Percentiles rank a stretch among this genome's conserved stretches.
These are phyloP conservation scores for Anoura caudifer DNA, from an alignment of 2,113 vertebrate genomes.

Conservation along the genomic window DNA sequence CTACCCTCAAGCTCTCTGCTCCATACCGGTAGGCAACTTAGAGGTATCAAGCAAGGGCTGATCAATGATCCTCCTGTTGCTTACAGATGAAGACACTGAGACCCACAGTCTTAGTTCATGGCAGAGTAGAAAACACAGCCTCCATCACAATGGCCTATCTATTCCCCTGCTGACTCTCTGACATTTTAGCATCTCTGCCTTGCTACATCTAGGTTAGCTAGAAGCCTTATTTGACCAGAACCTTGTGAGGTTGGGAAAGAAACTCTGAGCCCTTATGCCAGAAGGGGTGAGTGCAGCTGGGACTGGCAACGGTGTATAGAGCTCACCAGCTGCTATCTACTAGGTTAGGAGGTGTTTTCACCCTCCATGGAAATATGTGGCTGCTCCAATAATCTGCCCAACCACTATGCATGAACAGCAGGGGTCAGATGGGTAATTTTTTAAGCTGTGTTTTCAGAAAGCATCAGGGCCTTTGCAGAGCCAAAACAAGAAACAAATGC, in stretches of 20 bases:
- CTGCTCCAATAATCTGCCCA: background rate
- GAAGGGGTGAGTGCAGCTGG: background rate
- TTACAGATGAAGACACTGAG: background rate
- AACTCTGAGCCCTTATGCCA: background rate
- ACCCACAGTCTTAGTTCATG: background rate
- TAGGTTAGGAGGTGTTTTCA: background rate
- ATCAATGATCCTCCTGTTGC: background rate
- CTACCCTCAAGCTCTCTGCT: background rate
- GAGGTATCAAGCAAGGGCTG: background rate
- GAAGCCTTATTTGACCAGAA: background rate
- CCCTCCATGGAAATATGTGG: background rate
- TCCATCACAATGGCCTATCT: background rate
- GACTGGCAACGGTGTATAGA: too few species aligned
- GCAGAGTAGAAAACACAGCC: background rate
- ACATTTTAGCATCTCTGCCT: background rate
- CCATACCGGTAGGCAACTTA: background rate
- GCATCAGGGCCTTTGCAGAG: background rate
- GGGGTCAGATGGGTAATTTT: background rate
- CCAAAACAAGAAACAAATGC: constrained; percentile 13
- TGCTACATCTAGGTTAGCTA: background rate
- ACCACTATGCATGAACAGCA: background rate
- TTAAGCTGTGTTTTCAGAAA: background rate
- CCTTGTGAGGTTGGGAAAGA: background rate
- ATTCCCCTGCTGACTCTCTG: background rate
- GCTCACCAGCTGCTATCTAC: background rate